Evolutionary conservation across 2,888 invertebrate genomes (phyloP).

Genomic region (Drosophila conformis): DNA sequence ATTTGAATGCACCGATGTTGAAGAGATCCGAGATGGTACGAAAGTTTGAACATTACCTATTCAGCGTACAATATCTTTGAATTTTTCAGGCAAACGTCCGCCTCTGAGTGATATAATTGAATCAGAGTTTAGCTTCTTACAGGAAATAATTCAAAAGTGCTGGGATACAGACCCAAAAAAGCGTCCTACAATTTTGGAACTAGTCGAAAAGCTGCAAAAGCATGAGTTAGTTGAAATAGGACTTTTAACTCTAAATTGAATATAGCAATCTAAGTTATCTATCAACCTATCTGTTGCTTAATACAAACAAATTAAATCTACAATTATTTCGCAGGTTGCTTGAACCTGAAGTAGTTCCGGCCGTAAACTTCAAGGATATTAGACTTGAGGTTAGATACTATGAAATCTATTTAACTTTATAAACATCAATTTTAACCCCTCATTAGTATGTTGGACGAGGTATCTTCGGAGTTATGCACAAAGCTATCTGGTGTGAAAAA

Average conservation of each 20-base stretch:
- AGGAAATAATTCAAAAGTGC: not conserved
- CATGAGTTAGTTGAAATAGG: not conserved
- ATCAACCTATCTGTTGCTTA: not conserved
- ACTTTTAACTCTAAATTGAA: not conserved
- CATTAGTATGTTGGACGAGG: not conserved
- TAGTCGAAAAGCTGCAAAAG: not conserved
- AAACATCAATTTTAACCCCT: not conserved
- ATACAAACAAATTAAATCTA: not conserved
- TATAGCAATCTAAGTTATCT: not conserved
- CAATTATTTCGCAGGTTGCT: not conserved
- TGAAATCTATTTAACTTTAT: not conserved
- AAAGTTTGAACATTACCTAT: not conserved
- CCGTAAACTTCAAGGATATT: not conserved
- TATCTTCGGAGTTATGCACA: not conserved
- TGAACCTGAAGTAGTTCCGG: not conserved
- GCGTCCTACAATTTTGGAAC: not conserved
- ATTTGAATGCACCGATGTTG: not conserved
- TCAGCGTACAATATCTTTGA: not conserved
- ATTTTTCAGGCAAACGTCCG: not conserved
- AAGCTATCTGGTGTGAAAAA: not conserved
- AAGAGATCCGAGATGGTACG: not conserved
- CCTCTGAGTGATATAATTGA: no score
- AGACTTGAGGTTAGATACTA: not conserved
- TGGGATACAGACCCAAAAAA: not conserved
- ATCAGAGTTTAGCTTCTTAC: no score